Evolutionary conservation across 2,113 vertebrate species (phyloP).

Genomic region (Macroglossus sobrinus): DNA sequence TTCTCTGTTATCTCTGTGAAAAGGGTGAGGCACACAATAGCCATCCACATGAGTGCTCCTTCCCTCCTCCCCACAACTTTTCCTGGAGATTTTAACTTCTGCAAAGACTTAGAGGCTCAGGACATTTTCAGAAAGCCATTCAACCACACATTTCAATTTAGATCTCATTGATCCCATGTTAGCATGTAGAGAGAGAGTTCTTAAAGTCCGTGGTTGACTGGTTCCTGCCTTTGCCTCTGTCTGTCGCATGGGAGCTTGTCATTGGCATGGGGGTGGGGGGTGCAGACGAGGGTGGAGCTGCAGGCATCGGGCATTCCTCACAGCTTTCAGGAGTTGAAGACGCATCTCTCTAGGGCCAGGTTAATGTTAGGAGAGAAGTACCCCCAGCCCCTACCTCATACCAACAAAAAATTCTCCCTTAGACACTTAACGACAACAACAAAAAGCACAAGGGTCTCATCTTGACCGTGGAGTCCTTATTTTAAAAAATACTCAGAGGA

Average conservation of each 20-base stretch:
- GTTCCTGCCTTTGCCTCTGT: neutral
- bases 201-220: neutral
- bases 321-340: neutral
- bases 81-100: neutral
- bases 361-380: neutral
- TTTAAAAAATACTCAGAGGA: neutral
- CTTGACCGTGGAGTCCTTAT: neutral
- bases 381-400: neutral
- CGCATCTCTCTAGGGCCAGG: neutral
- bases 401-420: neutral
- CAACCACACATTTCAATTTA: slow-evolving; percentile 53
- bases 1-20: neutral
- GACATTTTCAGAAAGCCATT: slow-evolving; percentile 25
- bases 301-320: neutral
- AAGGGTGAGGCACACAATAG: neutral
- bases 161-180: slow-evolving; percentile 32
- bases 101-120: neutral
- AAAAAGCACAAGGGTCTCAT: neutral
- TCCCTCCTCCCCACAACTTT: too few species aligned
- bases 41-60: neutral
- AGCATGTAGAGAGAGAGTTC: neutral
- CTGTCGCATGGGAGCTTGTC: neutral
- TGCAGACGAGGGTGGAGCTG: neutral
- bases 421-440: neutral
- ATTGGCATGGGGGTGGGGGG: neutral